Percentiles rank a stretch among this genome's conserved stretches.
These are phyloP conservation scores for Liodrosophila aerea DNA, from an alignment of 2,888 invertebrate species.

Conservation along the genomic window DNA sequence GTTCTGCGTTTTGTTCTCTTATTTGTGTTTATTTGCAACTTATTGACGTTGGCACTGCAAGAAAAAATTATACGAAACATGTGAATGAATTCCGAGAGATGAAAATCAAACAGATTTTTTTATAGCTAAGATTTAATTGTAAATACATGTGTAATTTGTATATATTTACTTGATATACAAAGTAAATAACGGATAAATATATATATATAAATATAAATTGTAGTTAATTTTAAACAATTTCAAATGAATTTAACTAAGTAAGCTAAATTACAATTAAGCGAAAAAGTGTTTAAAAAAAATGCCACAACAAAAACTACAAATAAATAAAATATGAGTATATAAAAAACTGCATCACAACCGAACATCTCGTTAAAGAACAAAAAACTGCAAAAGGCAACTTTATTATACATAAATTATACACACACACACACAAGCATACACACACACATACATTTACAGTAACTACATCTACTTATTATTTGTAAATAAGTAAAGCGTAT, in stretches of 20 bases:
- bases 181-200: conserved; percentile 57
- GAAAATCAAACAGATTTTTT: conserved; percentile 23
- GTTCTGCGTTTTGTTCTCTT: conserved; percentile 17
- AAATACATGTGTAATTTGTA: conserved; percentile 75
- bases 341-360: conserved; percentile 39
- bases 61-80: conserved; percentile 9
- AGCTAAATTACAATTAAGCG: conserved; percentile 58
- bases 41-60: conserved; percentile 50
- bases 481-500: conserved; percentile 70
- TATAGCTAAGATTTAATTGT: conserved; percentile 71
- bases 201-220: conserved; percentile 54
- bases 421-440: conserved; percentile 44
- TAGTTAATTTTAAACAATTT: conserved; percentile 75
- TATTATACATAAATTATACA: conserved; percentile 56
- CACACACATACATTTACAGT: conserved; percentile 49
- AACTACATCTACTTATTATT: conserved; percentile 71
- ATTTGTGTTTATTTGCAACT: conserved; percentile 59
- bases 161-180: conserved; percentile 74
- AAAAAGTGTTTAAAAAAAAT: conserved; percentile 56
- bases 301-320: conserved; percentile 54
- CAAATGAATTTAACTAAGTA: conserved; percentile 66
- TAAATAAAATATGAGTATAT: conserved; percentile 15
- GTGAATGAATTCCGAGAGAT: conserved; percentile 17
- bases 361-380: conserved; percentile 50
- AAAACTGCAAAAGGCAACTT: conserved; percentile 57